Percentiles rank a stretch among this genome's conserved stretches.
Conservation (phyloP, 1,140 invertebrate genomes). For the Trachymyrmex septentrionalis region DNA sequence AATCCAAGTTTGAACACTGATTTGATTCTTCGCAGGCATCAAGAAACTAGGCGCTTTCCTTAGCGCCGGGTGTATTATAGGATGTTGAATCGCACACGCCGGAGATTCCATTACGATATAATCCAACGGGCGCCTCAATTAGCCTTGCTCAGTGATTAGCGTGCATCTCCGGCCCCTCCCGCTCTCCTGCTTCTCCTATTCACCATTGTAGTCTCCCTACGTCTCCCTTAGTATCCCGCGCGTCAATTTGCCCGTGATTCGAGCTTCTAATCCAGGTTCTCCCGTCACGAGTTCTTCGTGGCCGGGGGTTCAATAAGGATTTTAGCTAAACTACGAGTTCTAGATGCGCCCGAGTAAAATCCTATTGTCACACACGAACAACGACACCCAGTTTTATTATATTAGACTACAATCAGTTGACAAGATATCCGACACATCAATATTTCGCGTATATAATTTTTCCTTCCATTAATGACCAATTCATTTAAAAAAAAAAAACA, state of each 20-base stretch:
- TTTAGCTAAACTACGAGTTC: slow-evolving; percentile 29
- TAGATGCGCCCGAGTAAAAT: neutral
- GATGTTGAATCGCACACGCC: slow-evolving; percentile 67
- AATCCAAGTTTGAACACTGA: neutral
- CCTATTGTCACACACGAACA: neutral
- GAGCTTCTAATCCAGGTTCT: slow-evolving; percentile 65
- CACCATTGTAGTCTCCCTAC: slow-evolving; percentile 40
- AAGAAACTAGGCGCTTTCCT: slow-evolving; percentile 9
- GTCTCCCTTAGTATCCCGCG: slow-evolving; percentile 69
- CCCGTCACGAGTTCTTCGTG: slow-evolving; percentile 48
- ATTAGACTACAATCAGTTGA: neutral
- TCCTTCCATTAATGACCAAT: neutral
- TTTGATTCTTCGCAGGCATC: slow-evolving; percentile 12
- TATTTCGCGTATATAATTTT: neutral
- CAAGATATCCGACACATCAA: neutral
- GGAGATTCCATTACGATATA: slow-evolving; percentile 83
- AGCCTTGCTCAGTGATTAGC: slow-evolving; percentile 83
- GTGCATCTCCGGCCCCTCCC: slow-evolving; percentile 56
- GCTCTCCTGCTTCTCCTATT: slow-evolving; percentile 53
- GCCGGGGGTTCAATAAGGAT: slow-evolving; percentile 25
- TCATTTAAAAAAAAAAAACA: neutral
- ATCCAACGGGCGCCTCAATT: slow-evolving; percentile 84
- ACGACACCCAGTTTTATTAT: neutral
- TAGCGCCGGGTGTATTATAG: slow-evolving; percentile 34
- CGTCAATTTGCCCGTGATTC: slow-evolving; percentile 79